A percentile compares a stretch with the other conserved stretches of the same genome.
Conservation (phyloP, 2,797 vertebrate genomes). For the Acomys russatus region DNA sequence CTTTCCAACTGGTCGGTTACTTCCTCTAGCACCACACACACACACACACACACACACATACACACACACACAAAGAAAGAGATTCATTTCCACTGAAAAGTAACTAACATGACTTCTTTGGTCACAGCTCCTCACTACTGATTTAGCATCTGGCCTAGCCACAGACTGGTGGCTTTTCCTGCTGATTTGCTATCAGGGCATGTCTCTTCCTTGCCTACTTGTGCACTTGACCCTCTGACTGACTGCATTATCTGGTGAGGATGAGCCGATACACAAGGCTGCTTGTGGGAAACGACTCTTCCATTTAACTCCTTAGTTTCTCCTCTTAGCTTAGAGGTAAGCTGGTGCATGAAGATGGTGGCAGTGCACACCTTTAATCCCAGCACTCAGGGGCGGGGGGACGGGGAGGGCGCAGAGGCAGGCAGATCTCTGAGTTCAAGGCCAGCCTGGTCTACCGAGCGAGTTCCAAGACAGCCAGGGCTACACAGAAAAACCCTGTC, state of each 20-base stretch:
- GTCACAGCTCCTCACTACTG: no score
- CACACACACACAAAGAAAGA: not conserved
- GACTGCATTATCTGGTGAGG: not conserved
- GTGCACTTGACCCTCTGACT: not conserved
- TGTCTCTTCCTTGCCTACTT: not conserved
- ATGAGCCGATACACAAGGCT: not conserved
- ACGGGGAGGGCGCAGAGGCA: no score
- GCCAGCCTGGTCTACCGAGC: no score
- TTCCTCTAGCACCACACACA: not conserved
- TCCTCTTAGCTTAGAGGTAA: not conserved
- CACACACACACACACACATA: no score
- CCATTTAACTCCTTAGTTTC: not conserved
- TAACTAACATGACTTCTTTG: not conserved
- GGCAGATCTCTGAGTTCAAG: no score
- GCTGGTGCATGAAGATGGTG: not conserved
- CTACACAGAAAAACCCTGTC: no score
- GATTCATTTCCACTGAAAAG: not conserved
- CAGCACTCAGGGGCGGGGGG: no score
- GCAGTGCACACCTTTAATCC: no score
- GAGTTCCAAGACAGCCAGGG: no score
- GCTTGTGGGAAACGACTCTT: not conserved
- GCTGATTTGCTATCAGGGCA: not conserved
- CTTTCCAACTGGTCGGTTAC: not conserved
- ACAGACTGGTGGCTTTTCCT: not conserved
- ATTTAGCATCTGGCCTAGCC: not conserved